phyloP scores from a whole-genome alignment of 2,888 invertebrate species.

The Lepidonotus clava region DNA sequence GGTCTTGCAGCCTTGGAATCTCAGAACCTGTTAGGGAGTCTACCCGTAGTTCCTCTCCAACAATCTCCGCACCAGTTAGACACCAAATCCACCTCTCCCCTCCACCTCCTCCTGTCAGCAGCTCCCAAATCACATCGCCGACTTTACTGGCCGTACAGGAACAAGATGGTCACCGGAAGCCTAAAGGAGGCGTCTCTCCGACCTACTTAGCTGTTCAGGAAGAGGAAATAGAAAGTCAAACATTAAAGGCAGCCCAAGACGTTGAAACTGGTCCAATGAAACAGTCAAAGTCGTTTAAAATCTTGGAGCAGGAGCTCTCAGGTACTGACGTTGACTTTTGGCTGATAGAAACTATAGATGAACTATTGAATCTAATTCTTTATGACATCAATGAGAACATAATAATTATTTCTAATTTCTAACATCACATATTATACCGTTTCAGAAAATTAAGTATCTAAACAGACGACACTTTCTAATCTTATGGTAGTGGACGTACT shows the following conservation, averaged over 20 bases:
- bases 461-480: no score
- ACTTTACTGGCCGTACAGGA: background rate
- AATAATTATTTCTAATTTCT: no score
- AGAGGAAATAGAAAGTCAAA: conserved; percentile 24
- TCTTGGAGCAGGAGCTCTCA: conserved; percentile 65
- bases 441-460: no score
- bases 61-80: background rate
- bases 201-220: conserved; percentile 58
- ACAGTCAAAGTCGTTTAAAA: conserved; percentile 76
- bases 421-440: no score
- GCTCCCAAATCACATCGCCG: background rate
- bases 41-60: background rate
- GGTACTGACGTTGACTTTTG: no score
- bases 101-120: background rate
- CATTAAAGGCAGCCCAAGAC: background rate
- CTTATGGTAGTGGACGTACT: no score
- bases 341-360: no score
- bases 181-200: conserved; percentile 56
- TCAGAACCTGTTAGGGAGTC: background rate
- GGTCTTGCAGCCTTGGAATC: background rate
- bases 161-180: conserved; percentile 41
- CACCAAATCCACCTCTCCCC: background rate
- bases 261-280: conserved; percentile 57
- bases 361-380: no score
- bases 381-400: no score